phyloP scores from a whole-genome alignment of 2,888 invertebrate genomes.

The Aphidius colemani region DNA sequence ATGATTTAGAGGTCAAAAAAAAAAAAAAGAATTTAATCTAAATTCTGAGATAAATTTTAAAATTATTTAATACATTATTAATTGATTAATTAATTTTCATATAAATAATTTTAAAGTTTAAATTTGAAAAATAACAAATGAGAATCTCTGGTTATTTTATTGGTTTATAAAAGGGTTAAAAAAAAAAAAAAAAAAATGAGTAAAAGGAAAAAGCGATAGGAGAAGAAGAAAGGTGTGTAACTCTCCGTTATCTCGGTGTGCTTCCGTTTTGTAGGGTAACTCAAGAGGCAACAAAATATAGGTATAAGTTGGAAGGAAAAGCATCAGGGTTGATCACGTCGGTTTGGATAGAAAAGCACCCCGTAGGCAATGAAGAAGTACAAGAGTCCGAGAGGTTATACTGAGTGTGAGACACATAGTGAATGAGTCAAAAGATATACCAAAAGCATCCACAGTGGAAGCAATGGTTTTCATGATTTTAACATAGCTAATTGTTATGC shows the following conservation, averaged over 20 bases:
- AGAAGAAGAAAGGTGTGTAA: slow-evolving; percentile 55
- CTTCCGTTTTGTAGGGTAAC: slow-evolving; percentile 44
- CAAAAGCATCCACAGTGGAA: slow-evolving; percentile 6
- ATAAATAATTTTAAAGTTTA: background rate
- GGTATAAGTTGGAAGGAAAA: slow-evolving; percentile 28
- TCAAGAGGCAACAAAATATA: slow-evolving; percentile 30
- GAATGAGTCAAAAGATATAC: slow-evolving; percentile 4
- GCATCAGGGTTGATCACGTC: slow-evolving; percentile 24
- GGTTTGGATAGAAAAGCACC: slow-evolving; percentile 26
- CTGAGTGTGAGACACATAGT: slow-evolving; percentile 8
- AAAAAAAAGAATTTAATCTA: too few species aligned
- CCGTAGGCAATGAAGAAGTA: slow-evolving; percentile 32
- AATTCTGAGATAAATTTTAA: too few species aligned
- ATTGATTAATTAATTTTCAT: slow-evolving; percentile 11
- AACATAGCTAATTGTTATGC: slow-evolving; percentile 59
- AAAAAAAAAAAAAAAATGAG: slow-evolving; percentile 35
- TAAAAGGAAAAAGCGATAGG: slow-evolving; percentile 40
- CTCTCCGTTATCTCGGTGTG: slow-evolving; percentile 57
- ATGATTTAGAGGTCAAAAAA: too few species aligned
- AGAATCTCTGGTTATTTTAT: too few species aligned
- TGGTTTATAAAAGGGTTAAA: slow-evolving; percentile 1
- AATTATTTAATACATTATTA: too few species aligned
- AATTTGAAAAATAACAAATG: background rate
- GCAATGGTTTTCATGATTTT: slow-evolving; percentile 57
- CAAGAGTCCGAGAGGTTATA: slow-evolving; percentile 6